Base-by-base conservation (phyloP, 2,888 invertebrate genomes). In the Diaperis boleti region DNA sequence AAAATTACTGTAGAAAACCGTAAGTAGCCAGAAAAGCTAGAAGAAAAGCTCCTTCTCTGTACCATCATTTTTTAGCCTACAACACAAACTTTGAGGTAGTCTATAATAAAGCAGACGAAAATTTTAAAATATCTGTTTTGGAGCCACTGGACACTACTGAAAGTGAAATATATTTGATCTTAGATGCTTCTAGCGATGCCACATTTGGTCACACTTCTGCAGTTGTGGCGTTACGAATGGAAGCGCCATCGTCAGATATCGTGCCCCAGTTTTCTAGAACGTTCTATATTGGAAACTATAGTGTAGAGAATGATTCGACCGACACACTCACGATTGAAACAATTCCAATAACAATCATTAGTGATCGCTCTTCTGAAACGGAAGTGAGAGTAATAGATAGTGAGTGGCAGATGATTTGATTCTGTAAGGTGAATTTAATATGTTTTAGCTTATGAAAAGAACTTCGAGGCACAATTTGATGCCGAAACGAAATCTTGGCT, bases 201-300 rank as follows among this genome's bases (percentile, higher is more conserved):
- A 22, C 33, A 18, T 8, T 37, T 1, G 18, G n/a, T n/a, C n/a
- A n/a, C n/a, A n/a, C 8, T 22, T 33, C 41, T 6, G 52, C 52
- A 7, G 20, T 13, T 35, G n/a, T 67, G 2, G 47, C 63, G 1
- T 14, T 69, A 15, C 57, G 52, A 59, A 56, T 59, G 37, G 29
- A 52, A 15, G 31, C 14, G 15, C 14, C 22, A 22, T 2, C 17
- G 22, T 11, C 49, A 15, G 31, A 54, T 14, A 37, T 60, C 14
- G 59, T 63, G 2, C 68, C 66, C 5, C 45, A 59, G 41, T 68
- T 68, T 62, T 57, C 62, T 0, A 31, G 59, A 10, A 18, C 45
- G 0, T 64, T 54, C 18, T 68, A 65, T 29, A 22, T 13, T 13
- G 57, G 52, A 1, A 11, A 37, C 6, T 67, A 67, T 10, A 39